These are phyloP conservation scores for Crocidura indochinensis DNA, from an alignment of 2,797 vertebrate genomes.

Conservation along the genomic window DNA sequence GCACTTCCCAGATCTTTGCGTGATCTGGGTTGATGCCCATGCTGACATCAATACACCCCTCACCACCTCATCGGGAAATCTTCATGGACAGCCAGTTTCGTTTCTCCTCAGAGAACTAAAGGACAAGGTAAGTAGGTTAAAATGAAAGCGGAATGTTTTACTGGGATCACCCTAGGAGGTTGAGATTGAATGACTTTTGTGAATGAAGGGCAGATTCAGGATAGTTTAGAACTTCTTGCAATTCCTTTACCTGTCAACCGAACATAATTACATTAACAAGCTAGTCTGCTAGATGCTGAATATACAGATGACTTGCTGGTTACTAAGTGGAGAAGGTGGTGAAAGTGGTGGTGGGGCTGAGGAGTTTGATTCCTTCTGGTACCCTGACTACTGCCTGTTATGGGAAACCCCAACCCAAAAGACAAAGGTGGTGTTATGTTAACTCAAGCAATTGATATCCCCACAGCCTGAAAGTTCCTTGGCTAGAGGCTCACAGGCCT, in stretches of 20 bases:
- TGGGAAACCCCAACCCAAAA: neutral
- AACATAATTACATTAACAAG: neutral
- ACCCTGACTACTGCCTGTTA: neutral
- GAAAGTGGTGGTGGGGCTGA: neutral
- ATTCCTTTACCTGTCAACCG: slow-evolving; percentile 43
- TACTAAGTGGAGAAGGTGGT: neutral
- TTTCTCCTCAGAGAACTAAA: slow-evolving; percentile 97
- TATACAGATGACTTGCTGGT: neutral
- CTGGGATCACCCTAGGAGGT: neutral
- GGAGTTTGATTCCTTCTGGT: neutral
- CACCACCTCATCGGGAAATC: slow-evolving; percentile 95
- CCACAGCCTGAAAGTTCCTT: neutral
- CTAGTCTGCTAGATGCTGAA: neutral
- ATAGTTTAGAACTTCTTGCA: slow-evolving; percentile 8
- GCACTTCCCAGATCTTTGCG: slow-evolving; percentile 95
- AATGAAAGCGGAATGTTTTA: slow-evolving; percentile 10
- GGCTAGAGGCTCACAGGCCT: neutral
- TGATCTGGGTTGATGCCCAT: slow-evolving; percentile 99
- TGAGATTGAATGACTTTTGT: neutral
- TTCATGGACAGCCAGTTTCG: slow-evolving; percentile 97
- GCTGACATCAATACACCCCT: slow-evolving; percentile 97
- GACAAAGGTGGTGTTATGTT: neutral
- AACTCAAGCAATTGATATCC: neutral
- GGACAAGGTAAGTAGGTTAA: slow-evolving; percentile 93
- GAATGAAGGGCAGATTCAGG: neutral